Evolutionary conservation across 1,140 invertebrate genomes (phyloP).

Genomic region (Pinna nobilis): DNA sequence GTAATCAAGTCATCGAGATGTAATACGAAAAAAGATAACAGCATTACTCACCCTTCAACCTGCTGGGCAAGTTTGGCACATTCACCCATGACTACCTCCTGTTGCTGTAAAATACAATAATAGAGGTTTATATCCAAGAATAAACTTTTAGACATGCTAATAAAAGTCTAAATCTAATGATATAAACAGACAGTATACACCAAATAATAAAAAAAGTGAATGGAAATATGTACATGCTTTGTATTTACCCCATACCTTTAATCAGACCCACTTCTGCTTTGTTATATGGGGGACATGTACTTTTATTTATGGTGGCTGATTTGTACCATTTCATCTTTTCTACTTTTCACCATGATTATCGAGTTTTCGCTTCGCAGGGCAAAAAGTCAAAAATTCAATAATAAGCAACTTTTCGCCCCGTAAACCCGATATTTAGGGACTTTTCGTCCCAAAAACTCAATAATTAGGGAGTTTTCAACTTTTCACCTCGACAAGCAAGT

Average conservation of each 20-base stretch:
- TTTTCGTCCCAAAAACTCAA: not conserved
- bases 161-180: not conserved
- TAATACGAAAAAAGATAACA: not conserved
- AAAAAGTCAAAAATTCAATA: not conserved
- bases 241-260: no score
- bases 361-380: no score
- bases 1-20: not conserved
- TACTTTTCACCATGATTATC: not conserved
- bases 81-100: slow-evolving; percentile 69
- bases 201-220: not conserved
- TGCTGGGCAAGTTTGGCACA: slow-evolving; percentile 68
- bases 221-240: no score
- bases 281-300: not conserved
- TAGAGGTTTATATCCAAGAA: not conserved
- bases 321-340: no score
- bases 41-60: slow-evolving; percentile 57
- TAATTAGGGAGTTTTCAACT: no score
- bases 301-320: not conserved
- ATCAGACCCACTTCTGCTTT: no score
- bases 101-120: slow-evolving; percentile 60
- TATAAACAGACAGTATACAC: not conserved
- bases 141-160: not conserved
- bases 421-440: not conserved
- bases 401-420: no score
- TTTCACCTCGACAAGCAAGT: no score